Evolutionary conservation across 2,888 invertebrate genomes (phyloP), one percentile per base, ranked within the genome.

Genomic region (Brachyopa scutellaris): DNA sequence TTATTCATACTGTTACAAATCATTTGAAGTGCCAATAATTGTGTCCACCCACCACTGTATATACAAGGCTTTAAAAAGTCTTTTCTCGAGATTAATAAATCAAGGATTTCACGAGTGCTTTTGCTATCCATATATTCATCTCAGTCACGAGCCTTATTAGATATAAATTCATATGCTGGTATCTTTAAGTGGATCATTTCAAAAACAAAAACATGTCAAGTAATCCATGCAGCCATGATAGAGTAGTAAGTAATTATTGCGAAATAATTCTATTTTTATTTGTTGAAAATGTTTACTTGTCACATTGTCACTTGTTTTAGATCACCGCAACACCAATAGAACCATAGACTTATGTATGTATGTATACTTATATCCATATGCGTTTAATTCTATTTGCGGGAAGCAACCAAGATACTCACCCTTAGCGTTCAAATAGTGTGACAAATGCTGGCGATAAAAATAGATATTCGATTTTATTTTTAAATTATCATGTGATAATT

Each of bases 401-500:
- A 42, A 57, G 19, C 42, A 76, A 64, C 36, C 47, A n/a, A 55
- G n/a, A 51, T 21, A 47, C 19, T 59, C 42, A 29, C 69, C 62
- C 51, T 72, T 31, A 42, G 45, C 51, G 42, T 15, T 53, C 64
- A 23, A 77, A 33, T 55, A 72, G 77, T 70, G 82, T 77, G 82
- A 82, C 77, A 77, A 82, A 70, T 70, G 70, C 77, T 77, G 19
- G 8, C 13, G 64, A 61, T 66, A 70, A 53, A 82, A 77, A 77
- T 82, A 82, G 82, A 77, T 26, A 7, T 47, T 40, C 13, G 47
- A 8, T 31, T 82, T 74, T 82, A 82, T 82, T 82, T 82, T 72
- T 77, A 72, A 72, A 72, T 61, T 47, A 82, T 82, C 82, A 82
- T 82, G 82, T 82, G 82, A 82, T 82, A 82, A 82, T 82, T 82